A percentile compares a stretch with the other conserved stretches of the same genome.
These are phyloP conservation scores for Haliclystus octoradiatus DNA, from an alignment of 30 jellyfish, hydroid and myxozoan genomes.

Conservation along the genomic window DNA sequence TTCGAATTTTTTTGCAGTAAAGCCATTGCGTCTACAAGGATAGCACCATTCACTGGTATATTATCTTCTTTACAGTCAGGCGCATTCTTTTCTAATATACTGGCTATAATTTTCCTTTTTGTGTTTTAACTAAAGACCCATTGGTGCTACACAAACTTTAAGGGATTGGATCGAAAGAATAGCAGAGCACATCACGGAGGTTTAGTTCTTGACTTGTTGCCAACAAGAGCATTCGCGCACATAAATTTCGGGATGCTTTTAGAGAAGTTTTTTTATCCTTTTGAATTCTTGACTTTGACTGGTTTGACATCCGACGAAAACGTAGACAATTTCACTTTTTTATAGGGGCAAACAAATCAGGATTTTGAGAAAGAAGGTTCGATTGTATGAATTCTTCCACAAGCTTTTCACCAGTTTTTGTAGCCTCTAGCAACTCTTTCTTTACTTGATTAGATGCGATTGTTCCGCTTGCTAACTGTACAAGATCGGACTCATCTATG, in stretches of 20 bases:
- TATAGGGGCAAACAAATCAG: conserved; percentile 15
- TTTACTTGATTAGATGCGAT: background rate
- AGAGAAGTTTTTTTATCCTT: background rate
- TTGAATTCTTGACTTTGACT: background rate
- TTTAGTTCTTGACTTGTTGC: conserved; percentile 15
- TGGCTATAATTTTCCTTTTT: conserved; percentile 2
- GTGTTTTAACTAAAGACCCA: conserved; percentile 10
- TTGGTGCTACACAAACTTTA: conserved; percentile 4
- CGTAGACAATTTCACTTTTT: conserved; percentile 5
- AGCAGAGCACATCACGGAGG: conserved; percentile 12
- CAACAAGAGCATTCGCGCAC: conserved; percentile 9
- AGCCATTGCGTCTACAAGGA: background rate
- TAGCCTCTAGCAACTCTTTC: conserved; percentile 5
- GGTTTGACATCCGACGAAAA: background rate
- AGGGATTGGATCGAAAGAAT: background rate
- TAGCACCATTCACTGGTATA: background rate
- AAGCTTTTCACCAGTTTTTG: conserved; percentile 3
- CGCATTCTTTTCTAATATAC: background rate
- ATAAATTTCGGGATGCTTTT: conserved; percentile 1
- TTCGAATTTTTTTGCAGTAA: background rate
- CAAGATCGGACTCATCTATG: background rate
- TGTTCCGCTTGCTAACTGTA: conserved; percentile 9
- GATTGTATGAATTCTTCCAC: background rate
- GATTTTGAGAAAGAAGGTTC: conserved; percentile 2
- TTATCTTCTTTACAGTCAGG: background rate